These are phyloP conservation scores for Pristionchus pacificus DNA, from an alignment of 1,140 invertebrate species.

Conservation along the genomic window DNA sequence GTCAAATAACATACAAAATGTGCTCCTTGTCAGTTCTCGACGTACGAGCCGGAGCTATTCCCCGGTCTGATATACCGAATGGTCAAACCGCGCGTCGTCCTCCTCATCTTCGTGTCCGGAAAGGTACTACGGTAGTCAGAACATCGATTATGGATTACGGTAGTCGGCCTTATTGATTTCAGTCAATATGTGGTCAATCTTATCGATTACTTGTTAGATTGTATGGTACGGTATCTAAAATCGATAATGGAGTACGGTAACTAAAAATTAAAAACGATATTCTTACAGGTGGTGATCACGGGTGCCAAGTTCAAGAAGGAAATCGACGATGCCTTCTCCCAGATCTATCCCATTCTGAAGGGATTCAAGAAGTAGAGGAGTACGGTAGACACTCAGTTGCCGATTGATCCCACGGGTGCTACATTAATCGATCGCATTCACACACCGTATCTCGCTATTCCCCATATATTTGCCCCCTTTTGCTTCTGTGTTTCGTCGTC, in stretches of 20 bases:
- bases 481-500: too few relatives aligned
- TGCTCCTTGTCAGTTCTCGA: slow-evolving; percentile 93
- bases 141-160: background rate
- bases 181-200: too few relatives aligned
- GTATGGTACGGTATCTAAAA: too few relatives aligned
- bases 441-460: too few relatives aligned
- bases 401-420: too few relatives aligned
- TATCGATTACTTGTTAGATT: too few relatives aligned
- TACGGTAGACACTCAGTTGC: too few relatives aligned
- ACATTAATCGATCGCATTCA: too few relatives aligned
- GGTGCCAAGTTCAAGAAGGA: slow-evolving; percentile 95
- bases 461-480: too few relatives aligned
- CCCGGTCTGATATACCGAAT: slow-evolving; percentile 98
- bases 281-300: slow-evolving; percentile 59
- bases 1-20: too few relatives aligned
- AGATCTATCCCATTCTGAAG: slow-evolving; percentile 98
- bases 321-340: slow-evolving; percentile 99
- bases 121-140: slow-evolving; percentile 63
- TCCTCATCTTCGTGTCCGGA: slow-evolving; percentile 97
- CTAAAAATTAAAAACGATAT: too few relatives aligned
- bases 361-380: slow-evolving; percentile 87
- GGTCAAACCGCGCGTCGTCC: slow-evolving; percentile 96
- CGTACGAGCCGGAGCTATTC: slow-evolving; percentile 74
- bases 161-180: background rate
- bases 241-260: too few relatives aligned